phyloP scores from a whole-genome alignment of 1,140 invertebrate species.

The Battus philenor region DNA sequence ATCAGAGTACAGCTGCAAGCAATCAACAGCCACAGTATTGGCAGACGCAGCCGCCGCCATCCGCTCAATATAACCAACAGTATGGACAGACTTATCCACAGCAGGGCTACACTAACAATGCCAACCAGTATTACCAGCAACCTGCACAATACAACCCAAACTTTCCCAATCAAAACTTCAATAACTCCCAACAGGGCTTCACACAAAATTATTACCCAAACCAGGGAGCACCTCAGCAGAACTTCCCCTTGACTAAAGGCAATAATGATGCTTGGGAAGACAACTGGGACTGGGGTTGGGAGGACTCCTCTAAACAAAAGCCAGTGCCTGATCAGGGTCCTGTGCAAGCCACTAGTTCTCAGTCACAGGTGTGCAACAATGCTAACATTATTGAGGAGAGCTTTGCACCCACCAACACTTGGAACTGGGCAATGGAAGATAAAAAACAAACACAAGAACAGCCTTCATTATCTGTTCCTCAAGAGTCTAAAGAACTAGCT shows the following conservation, averaged over 20 bases:
- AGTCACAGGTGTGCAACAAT: slow-evolving; percentile 45
- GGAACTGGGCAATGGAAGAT: slow-evolving; percentile 69
- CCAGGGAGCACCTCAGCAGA: slow-evolving; percentile 40
- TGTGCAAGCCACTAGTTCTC: slow-evolving; percentile 20
- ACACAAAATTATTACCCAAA: slow-evolving; percentile 54
- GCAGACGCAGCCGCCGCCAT: slow-evolving; percentile 32
- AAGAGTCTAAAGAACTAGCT: slow-evolving; percentile 17
- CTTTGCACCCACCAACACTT: slow-evolving; percentile 57
- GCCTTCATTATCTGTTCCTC: slow-evolving; percentile 5
- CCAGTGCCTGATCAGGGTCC: slow-evolving; percentile 17
- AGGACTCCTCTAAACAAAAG: slow-evolving; percentile 61
- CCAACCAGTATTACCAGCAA: slow-evolving; percentile 54
- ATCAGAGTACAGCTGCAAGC: slow-evolving; percentile 31
- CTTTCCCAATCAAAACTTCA: slow-evolving; percentile 48
- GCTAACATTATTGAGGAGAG: slow-evolving; percentile 72
- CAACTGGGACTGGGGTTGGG: slow-evolving; percentile 73
- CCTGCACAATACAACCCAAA: slow-evolving; percentile 49
- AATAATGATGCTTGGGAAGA: slow-evolving; percentile 62
- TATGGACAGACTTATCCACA: slow-evolving; percentile 56
- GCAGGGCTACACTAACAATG: slow-evolving; percentile 39
- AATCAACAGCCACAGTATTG: slow-evolving; percentile 40
- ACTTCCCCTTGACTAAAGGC: slow-evolving; percentile 38
- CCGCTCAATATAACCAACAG: slow-evolving; percentile 49
- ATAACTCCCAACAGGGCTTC: slow-evolving; percentile 41
- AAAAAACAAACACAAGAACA: slow-evolving; percentile 40